A percentile compares a stretch with the other conserved stretches of the same genome.
phyloP scores from a whole-genome alignment of 2,797 vertebrate genomes.

The Sebastes nivosus region DNA sequence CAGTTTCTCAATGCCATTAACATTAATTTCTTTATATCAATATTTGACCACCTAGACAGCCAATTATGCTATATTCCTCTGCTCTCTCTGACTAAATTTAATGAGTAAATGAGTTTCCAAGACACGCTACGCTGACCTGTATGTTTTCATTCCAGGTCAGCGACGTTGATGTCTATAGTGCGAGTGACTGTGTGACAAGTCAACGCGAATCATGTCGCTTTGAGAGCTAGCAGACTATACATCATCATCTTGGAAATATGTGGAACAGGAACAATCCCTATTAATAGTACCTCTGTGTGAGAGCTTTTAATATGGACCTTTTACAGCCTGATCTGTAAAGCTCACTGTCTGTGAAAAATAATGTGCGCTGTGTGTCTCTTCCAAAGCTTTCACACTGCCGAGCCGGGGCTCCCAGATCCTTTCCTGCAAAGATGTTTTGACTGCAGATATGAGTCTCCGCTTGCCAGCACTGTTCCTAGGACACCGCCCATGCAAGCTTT shows the following conservation, averaged over 20 bases:
- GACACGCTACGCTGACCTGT: slow-evolving; percentile 14
- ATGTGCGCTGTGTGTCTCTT: slow-evolving; percentile 6
- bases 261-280: neutral
- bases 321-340: neutral
- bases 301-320: slow-evolving; percentile 8
- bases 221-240: neutral
- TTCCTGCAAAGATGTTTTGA: neutral
- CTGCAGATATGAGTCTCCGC: neutral
- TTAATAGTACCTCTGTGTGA: slow-evolving; percentile 1
- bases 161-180: neutral
- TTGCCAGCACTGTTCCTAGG: neutral
- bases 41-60: slow-evolving; percentile 21
- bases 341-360: slow-evolving; percentile 4
- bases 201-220: neutral
- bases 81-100: slow-evolving; percentile 18
- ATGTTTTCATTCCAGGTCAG: slow-evolving; percentile 34
- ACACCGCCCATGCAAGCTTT: neutral
- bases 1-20: slow-evolving; percentile 19
- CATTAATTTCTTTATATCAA: slow-evolving; percentile 35
- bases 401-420: neutral
- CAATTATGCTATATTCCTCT: slow-evolving; percentile 12
- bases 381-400: neutral
- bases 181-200: neutral
- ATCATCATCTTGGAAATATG: neutral
- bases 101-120: slow-evolving; percentile 28